phyloP scores from a whole-genome alignment of 1,140 invertebrate genomes.

The Limonius californicus region DNA sequence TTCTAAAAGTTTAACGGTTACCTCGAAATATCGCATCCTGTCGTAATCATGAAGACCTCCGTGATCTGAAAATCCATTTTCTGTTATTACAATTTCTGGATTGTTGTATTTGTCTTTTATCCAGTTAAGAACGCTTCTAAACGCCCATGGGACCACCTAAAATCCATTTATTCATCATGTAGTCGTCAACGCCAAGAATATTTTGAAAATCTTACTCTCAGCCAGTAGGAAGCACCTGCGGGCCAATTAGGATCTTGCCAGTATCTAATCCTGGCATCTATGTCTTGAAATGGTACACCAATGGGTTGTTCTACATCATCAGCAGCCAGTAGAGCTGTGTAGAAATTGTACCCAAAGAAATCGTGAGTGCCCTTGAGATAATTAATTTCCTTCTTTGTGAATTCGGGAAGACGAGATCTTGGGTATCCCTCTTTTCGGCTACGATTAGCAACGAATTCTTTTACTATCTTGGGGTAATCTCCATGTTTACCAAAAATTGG shows the following conservation, averaged over 20 bases:
- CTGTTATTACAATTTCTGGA: conserved; percentile 59
- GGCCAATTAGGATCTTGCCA: neutral
- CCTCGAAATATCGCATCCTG: conserved; percentile 50
- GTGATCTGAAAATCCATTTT: conserved; percentile 61
- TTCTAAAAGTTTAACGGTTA: conserved; percentile 34
- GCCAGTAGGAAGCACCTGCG: neutral
- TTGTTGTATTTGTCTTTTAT: conserved; percentile 58
- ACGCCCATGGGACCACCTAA: conserved; percentile 49
- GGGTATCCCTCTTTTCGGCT: conserved; percentile 47
- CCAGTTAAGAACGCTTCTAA: conserved; percentile 58
- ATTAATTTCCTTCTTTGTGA: conserved; percentile 49
- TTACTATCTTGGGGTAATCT: conserved; percentile 54
- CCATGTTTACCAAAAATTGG: conserved; percentile 52
- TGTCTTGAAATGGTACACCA: conserved; percentile 5
- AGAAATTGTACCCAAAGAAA: conserved; percentile 37
- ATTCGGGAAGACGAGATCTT: conserved; percentile 49
- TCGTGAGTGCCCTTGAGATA: conserved; percentile 41
- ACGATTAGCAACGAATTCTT: conserved; percentile 45
- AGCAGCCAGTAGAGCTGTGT: conserved; percentile 28
- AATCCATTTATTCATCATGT: neutral
- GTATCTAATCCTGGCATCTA: neutral
- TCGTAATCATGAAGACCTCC: conserved; percentile 49
- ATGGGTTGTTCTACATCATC: conserved; percentile 7
- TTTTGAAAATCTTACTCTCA: conserved; percentile 11
- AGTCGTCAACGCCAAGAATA: neutral